A percentile compares a stretch with the other conserved stretches of the same genome.
phyloP scores from a whole-genome alignment of 1,140 invertebrate genomes.

The Phymorhynchus buccinoides region DNA sequence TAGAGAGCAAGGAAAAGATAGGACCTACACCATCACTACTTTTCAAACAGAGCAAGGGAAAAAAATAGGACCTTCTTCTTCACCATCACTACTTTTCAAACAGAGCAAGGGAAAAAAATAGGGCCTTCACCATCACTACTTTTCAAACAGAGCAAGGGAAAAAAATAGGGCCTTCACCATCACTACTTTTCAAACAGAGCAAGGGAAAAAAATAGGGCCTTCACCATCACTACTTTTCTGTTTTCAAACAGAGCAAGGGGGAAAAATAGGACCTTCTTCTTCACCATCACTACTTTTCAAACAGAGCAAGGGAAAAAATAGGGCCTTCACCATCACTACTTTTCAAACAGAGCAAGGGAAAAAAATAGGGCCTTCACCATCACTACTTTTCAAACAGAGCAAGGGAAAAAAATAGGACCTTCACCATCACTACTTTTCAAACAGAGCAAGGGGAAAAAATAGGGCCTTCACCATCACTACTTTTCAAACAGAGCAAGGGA shows the following conservation, averaged over 20 bases:
- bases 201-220: neutral
- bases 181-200: neutral
- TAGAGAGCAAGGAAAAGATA: no score
- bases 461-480: neutral
- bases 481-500: neutral
- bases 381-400: neutral
- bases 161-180: neutral
- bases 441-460: neutral
- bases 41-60: neutral
- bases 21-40: neutral
- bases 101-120: neutral
- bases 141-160: neutral
- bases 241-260: no score
- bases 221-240: neutral
- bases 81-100: neutral
- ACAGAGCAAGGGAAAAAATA: neutral
- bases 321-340: neutral
- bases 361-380: neutral
- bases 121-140: neutral
- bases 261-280: neutral
- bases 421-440: neutral
- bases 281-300: neutral
- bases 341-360: neutral
- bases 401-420: neutral
- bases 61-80: neutral